Base-by-base conservation (phyloP, 2,888 invertebrate species). In the Trissolcus japonicus region DNA sequence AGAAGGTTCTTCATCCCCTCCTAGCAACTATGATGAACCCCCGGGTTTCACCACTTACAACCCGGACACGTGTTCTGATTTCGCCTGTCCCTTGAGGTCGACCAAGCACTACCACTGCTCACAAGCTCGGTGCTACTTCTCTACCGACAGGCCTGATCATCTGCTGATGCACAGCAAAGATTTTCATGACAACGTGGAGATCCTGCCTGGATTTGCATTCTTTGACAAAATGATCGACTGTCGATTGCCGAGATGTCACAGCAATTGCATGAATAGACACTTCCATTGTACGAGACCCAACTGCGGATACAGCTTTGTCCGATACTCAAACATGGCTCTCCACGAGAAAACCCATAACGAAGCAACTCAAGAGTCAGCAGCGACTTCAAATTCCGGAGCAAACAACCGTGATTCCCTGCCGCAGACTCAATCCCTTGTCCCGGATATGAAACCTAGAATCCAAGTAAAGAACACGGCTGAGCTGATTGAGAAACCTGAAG, bases 91-190 rank as follows among this genome's bases (percentile, higher is more conserved):
- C 76, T 89, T 93, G 67, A 90, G 92, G 80, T 91, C 93, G 4
- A 92, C 93, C 79, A 91, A 93, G 55, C 98, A 98, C 88, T 95
- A 94, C 84, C 98, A 98, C 87, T 98, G 97, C 90, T 94, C 93
- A 51, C 94, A 95, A 82, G 92, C 92, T 11, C 90, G 94, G 82
- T 98, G 97, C 86, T 94, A 95, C 85, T 96, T 95, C 83, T 93
- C 95, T 9, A 94, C 95, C 0, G 95, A 96, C 86, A 92, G 94
- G 56, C 93, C 95, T 71, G 93, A 94, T 77, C 92, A 94, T 43
- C 92, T 97, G 82, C 92, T 95, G 74, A 93, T 94, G 82, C 97
- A 97, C 86, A 93, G 95, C 88, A 93, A 95, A 83, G 96, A 96
- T 87, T 95, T 95, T 83, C 97, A 97, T 88, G 94, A 94, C 79